These are phyloP conservation scores for Grapholita molesta DNA, from an alignment of 1,140 invertebrate species.

Conservation along the genomic window DNA sequence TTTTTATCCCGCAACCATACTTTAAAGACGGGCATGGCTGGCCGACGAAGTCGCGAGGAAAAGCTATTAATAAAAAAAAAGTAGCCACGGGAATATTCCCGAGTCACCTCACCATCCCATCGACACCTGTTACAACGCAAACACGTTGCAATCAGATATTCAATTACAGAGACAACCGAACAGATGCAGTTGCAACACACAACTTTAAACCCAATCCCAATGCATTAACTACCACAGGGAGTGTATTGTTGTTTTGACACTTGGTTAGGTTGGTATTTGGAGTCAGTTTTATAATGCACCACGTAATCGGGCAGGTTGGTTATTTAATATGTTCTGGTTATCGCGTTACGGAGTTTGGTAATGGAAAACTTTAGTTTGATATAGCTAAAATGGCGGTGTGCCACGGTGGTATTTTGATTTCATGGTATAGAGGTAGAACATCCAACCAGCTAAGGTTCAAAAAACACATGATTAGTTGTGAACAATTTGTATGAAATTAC, in stretches of 20 bases:
- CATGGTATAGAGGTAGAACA: too few species aligned
- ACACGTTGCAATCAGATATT: conserved; percentile 55
- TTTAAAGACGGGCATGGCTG: too few species aligned
- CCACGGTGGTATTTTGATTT: too few species aligned
- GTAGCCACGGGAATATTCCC: neutral
- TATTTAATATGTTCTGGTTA: neutral
- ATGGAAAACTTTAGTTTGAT: neutral
- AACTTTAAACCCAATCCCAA: neutral
- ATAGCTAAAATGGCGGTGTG: neutral
- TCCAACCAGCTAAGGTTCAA: too few species aligned
- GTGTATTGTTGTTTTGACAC: neutral
- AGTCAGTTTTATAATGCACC: neutral
- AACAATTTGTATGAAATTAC: too few species aligned
- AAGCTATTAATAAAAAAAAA: too few species aligned
- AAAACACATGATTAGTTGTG: too few species aligned
- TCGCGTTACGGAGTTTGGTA: neutral
- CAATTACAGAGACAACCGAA: conserved; percentile 41
- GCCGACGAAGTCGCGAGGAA: too few species aligned
- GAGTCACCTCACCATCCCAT: conserved; percentile 21
- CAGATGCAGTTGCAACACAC: neutral
- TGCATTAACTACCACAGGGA: neutral
- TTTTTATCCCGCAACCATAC: too few species aligned
- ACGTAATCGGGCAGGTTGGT: neutral
- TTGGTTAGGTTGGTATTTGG: neutral
- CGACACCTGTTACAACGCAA: conserved; percentile 58